Evolutionary conservation across 1,140 invertebrate species (phyloP).

Genomic region (Belonocnema kinseyi): DNA sequence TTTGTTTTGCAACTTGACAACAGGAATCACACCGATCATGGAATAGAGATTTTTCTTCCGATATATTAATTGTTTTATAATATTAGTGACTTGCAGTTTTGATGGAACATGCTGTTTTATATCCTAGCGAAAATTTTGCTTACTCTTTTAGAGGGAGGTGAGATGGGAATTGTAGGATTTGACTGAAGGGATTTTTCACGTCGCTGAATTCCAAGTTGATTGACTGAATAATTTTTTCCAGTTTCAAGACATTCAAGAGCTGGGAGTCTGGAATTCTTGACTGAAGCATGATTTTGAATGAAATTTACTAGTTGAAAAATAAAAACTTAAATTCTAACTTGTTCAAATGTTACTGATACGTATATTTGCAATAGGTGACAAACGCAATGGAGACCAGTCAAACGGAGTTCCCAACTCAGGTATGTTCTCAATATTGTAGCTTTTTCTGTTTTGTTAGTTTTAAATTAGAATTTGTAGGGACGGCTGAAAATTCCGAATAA

Average conservation of each 20-base stretch:
- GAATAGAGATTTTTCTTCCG: too few species aligned
- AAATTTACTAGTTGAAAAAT: constrained; percentile 28
- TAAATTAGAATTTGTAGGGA: not conserved
- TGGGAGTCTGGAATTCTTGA: not conserved
- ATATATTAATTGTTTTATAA: too few species aligned
- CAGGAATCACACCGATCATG: too few species aligned
- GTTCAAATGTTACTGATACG: constrained; percentile 27
- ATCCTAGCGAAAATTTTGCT: too few species aligned
- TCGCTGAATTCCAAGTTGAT: too few species aligned
- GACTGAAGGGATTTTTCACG: too few species aligned
- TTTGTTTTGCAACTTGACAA: constrained; percentile 31
- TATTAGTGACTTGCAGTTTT: too few species aligned
- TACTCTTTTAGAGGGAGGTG: too few species aligned
- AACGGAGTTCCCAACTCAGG: constrained; percentile 55
- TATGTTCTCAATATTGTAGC: constrained; percentile 42
- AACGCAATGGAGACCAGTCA: constrained; percentile 66
- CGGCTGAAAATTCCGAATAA: too few species aligned
- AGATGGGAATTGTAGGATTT: too few species aligned
- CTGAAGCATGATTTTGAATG: constrained; percentile 43
- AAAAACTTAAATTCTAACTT: not conserved
- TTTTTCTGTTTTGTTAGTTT: not conserved
- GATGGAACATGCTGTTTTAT: too few species aligned
- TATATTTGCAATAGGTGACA: constrained; percentile 65
- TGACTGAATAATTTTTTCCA: constrained; percentile 7
- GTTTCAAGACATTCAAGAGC: constrained; percentile 30